Base-by-base conservation (phyloP, 1,140 invertebrate species). In the Stegodyphus dumicola region DNA sequence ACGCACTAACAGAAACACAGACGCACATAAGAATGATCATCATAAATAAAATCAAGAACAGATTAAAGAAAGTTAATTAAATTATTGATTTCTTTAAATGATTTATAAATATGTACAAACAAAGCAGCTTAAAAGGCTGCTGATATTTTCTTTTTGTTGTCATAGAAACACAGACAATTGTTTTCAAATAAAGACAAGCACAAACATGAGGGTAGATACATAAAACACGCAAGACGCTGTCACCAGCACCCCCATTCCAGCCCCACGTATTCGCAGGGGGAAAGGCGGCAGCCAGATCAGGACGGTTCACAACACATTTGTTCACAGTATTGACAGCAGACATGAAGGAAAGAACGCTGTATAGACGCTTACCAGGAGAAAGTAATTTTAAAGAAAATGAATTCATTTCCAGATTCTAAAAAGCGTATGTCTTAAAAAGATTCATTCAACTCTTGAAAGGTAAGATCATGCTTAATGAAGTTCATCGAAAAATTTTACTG, bases 241-340 rank as follows among this genome's bases (percentile, higher is more conserved):
- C 84, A 86, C 84, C 84, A 86, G 84, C 84, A 78, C 67, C 76
- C 75, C 84, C 84, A 77, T 86, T 86, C 75, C 69, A 33, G 76
- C 75, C 84, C 84, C 84, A 86, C 84, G 76, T 71, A 73, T 86
- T 71, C 65, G 75, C 69, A 71, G 84, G 76, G 84, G 84, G 60
- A 86, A 75, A 78, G 84, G 84, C 67, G 69, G 84, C 84, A 77
- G 76, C 76, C 76, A 78, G 75, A 78, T 77, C 76, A 7, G 18
- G 52, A 17, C 77, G 56, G 56, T 9, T 10, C 15, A 81, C 79
- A 83, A 74, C 15, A 74, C 56, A 80, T 54, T 52, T 52, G 51
- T 54, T 67, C 51, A 33, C 51, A 60, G 56, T 60, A 60, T 60
- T 60, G 9, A 15, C 56, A 60, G 56, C 9, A 10, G 56, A 10